phyloP scores from a whole-genome alignment of 2,888 invertebrate genomes.

The Melipona beecheii region DNA sequence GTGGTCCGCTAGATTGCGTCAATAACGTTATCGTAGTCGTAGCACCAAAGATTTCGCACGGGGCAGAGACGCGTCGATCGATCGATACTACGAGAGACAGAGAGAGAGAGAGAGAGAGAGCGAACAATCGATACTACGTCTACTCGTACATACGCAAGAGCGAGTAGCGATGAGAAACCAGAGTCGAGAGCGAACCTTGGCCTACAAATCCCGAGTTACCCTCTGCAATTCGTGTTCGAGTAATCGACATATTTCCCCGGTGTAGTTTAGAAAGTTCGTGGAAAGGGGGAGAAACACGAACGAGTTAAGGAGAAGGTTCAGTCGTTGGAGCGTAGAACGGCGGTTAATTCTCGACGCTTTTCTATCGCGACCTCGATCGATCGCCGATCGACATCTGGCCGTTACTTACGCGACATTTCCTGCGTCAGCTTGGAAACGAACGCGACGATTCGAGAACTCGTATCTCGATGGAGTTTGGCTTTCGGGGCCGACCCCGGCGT shows the following conservation, averaged over 20 bases:
- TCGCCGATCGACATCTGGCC: conserved; percentile 23
- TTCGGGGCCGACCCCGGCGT: not conserved
- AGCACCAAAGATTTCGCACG: conserved; percentile 51
- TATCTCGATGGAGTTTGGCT: not conserved
- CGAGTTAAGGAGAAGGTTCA: conserved; percentile 8
- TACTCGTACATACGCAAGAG: no score
- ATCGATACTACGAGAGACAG: not conserved
- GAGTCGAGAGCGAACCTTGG: not conserved
- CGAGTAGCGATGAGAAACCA: no score
- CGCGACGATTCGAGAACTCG: not conserved
- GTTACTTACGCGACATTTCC: conserved; percentile 26
- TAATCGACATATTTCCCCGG: conserved; percentile 15
- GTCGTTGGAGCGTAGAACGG: not conserved
- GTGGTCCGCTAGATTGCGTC: conserved; percentile 44
- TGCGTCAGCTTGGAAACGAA: not conserved
- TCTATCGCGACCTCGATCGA: conserved; percentile 6
- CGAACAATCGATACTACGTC: no score
- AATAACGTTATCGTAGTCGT: conserved; percentile 57
- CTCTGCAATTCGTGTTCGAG: conserved; percentile 8
- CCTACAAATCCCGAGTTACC: conserved; percentile 14
- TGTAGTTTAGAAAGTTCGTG: not conserved
- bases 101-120: not conserved
- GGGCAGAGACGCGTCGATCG: conserved; percentile 16
- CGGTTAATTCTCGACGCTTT: conserved; percentile 13
- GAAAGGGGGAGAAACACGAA: not conserved